Conservation (phyloP, 2,113 vertebrate species). For the Pampusana beccarii region DNA sequence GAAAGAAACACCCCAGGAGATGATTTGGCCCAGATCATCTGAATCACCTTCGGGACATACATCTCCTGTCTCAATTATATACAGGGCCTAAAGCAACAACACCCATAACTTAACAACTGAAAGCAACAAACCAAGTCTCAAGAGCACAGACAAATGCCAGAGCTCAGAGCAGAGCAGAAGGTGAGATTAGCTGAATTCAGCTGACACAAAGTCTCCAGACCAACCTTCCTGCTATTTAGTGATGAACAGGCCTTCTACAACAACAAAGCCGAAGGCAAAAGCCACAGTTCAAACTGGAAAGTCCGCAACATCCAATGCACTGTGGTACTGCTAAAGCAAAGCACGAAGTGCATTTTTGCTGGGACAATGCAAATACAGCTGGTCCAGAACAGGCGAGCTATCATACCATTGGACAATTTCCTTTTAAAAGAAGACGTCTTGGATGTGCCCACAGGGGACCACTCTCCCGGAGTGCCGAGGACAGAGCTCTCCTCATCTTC, state of each 20-base stretch:
- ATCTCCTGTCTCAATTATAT: not conserved
- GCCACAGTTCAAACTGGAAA: not conserved
- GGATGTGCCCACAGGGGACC: constrained; percentile 40
- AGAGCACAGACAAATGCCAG: not conserved
- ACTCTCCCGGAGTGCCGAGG: constrained; percentile 71
- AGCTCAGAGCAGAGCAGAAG: not conserved
- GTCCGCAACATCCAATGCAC: not conserved
- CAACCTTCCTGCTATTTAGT: not conserved
- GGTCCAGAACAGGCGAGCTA: not conserved
- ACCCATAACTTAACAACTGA: not conserved
- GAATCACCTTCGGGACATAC: not conserved
- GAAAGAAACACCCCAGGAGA: not conserved
- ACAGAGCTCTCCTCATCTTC: constrained; percentile 82
- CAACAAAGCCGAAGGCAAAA: not conserved
- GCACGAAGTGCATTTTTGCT: not conserved
- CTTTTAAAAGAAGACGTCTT: constrained; percentile 71
- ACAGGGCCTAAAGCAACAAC: not conserved
- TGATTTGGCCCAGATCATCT: not conserved
- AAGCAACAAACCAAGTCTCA: not conserved
- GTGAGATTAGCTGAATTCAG: not conserved
- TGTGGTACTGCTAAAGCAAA: not conserved
- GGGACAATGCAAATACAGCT: not conserved
- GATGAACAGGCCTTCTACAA: not conserved
- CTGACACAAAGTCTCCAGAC: not conserved
- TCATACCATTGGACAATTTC: constrained; percentile 75